Evolutionary conservation across 2,888 invertebrate species (phyloP), one percentile per base, ranked within the genome.

Genomic region (Ctena decussata): DNA sequence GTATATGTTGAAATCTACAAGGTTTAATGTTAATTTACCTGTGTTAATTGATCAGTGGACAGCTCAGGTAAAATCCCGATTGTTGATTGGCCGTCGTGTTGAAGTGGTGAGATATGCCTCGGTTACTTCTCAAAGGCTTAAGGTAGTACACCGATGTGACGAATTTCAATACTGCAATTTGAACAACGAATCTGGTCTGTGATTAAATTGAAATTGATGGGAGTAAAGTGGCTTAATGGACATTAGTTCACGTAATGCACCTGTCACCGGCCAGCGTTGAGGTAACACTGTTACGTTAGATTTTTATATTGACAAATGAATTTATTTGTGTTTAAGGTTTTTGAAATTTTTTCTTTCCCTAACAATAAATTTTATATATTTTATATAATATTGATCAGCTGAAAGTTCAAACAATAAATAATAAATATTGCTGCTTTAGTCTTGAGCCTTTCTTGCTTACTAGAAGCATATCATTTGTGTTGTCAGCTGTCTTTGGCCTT

Each of bases 201-300:
- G 65, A 65, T 65, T 35, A 65, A 65, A 65, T n/a, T 65, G 24
- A 65, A 65, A 65, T 65, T 65, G 35, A 32, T 65, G 65, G 65
- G 65, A 65, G 8, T 65, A n/a, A 65, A 65, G 35, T 6, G 5
- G 1, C 24, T 65, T 65, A 35, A 65, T 65, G 65, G 65, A 65
- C 65, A 65, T 65, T 35, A 12, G 24, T 5, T 30, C 21, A 27
- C 35, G 21, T 65, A 35, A 65, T 65, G 18, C 65, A 65, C 35
- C 35, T 65, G 65, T 57, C 57, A 57, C n/a, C 27, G 12, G 15
- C 57, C 65, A 65, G 35, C 35, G 24, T 8, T 65, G 6, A 65
- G 65, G 65, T 65, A 65, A 35, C 6, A 35, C 35, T 27, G 11
- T 57, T 46, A 21, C 21, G 21, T n/a, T n/a, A n/a, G n/a, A n/a